These are phyloP conservation scores for Cyphomyrus discorhynchus DNA, from an alignment of 2,113 vertebrate species.

Conservation along the genomic window DNA sequence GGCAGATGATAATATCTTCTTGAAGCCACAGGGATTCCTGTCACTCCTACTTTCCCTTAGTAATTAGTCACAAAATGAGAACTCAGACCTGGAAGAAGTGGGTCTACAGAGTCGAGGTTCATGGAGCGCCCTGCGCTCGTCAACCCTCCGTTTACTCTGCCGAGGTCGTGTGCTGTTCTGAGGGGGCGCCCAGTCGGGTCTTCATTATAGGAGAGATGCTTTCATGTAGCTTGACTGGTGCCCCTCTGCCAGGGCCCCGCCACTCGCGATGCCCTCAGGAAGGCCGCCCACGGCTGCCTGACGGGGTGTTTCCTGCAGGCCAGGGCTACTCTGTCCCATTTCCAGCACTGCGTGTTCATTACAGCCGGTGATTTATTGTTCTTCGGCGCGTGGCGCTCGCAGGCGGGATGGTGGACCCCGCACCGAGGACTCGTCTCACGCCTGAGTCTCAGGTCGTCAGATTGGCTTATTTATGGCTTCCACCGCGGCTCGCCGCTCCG, in stretches of 20 bases:
- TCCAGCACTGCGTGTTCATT: neutral
- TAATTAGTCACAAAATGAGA: neutral
- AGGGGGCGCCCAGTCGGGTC: neutral
- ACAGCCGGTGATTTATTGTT: slow-evolving; percentile 1
- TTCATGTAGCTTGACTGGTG: neutral
- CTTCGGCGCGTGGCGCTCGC: neutral
- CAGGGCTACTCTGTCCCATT: neutral
- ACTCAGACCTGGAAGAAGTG: neutral
- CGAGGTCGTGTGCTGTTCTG: neutral
- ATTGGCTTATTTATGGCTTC: neutral
- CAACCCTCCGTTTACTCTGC: neutral
- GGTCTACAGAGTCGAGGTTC: neutral
- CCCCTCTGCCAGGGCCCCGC: neutral
- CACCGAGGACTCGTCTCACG: neutral
- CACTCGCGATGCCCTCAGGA: too few relatives aligned
- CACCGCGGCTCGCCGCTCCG: neutral
- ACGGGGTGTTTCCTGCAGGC: neutral
- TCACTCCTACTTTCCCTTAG: neutral
- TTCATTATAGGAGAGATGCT: neutral
- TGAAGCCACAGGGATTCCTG: neutral
- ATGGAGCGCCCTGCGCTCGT: too few relatives aligned
- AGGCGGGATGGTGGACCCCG: neutral
- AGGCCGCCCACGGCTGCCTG: neutral
- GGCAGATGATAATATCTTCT: slow-evolving; percentile 3
- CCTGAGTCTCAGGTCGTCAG: neutral